Conservation (phyloP, 2,113 vertebrate species). For the Onychostruthus taczanowskii region DNA sequence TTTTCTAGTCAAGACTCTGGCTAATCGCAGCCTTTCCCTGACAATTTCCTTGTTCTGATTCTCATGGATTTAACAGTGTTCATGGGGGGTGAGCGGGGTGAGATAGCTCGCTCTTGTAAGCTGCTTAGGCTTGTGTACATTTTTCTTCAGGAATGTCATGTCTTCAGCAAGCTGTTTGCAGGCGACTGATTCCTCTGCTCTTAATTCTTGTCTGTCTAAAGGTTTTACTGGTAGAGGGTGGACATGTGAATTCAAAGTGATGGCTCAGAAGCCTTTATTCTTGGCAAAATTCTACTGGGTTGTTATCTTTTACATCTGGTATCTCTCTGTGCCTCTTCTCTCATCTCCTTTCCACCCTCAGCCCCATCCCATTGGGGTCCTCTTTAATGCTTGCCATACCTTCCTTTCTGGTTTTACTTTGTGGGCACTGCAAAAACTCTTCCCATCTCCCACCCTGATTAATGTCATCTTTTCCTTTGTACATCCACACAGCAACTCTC, state of each 20-base stretch:
- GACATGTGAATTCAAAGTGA: neutral
- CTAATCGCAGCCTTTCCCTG: conserved; percentile 55
- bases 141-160: conserved; percentile 60
- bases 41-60: conserved; percentile 65
- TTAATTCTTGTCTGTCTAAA: conserved; percentile 56
- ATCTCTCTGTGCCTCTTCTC: neutral
- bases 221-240: conserved; percentile 37
- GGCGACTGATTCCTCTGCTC: conserved; percentile 5
- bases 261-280: conserved; percentile 12
- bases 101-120: conserved; percentile 39
- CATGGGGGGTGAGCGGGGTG: conserved; percentile 13
- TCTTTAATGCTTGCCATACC: neutral
- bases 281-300: neutral
- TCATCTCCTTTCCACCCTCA: neutral
- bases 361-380: neutral
- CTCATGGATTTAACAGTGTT: conserved; percentile 55
- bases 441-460: neutral
- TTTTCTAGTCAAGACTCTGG: conserved; percentile 13
- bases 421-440: neutral
- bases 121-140: conserved; percentile 60
- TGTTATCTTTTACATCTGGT: neutral
- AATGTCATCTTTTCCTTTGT: neutral
- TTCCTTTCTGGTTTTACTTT: neutral
- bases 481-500: neutral
- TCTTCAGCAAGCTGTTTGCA: conserved; percentile 57